phyloP scores from a whole-genome alignment of 2,113 vertebrate species.

The Prunella himalayana region DNA sequence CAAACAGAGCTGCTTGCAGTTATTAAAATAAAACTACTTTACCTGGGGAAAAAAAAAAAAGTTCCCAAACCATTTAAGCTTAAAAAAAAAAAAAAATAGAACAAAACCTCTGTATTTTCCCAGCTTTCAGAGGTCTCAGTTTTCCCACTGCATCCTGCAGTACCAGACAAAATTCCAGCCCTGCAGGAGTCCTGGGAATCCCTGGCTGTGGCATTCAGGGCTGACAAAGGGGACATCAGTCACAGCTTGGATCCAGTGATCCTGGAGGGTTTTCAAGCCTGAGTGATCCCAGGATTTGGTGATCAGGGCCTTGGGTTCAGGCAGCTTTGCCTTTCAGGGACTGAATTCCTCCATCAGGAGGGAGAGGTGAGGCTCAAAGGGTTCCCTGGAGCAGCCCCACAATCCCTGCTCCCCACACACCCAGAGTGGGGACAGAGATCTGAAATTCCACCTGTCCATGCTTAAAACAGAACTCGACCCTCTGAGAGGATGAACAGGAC shows the following conservation, averaged over 20 bases:
- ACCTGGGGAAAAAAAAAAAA: neutral
- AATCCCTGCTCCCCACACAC: neutral
- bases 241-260: rapidly evolving
- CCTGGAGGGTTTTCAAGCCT: neutral
- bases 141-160: neutral
- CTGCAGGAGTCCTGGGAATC: neutral
- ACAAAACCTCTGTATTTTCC: neutral
- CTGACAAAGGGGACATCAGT: neutral
- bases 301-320: neutral
- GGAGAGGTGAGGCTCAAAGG: neutral
- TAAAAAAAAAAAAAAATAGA: neutral
- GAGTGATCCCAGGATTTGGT: neutral
- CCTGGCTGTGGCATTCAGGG: neutral
- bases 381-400: rapidly evolving
- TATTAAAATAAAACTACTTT: neutral
- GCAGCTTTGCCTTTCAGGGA: neutral
- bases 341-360: no score
- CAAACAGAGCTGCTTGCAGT: neutral
- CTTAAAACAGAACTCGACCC: rapidly evolving
- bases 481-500: rapidly evolving
- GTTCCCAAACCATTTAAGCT: neutral
- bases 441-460: rapidly evolving
- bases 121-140: neutral
- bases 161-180: neutral
- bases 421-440: rapidly evolving